phyloP scores from a whole-genome alignment of 2,797 vertebrate genomes.

The Myioborus melanocephalus region DNA sequence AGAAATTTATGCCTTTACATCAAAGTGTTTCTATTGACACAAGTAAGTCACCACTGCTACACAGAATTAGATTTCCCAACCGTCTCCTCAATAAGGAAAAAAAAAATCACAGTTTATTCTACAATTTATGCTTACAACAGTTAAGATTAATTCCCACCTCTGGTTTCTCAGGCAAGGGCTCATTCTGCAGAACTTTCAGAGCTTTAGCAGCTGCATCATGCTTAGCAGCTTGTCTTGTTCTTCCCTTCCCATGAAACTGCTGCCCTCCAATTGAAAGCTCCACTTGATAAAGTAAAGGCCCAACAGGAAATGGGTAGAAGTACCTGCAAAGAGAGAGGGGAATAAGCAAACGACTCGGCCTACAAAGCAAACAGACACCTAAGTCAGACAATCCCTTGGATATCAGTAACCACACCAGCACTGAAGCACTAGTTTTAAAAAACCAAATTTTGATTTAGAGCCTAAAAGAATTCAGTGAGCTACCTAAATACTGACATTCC shows the following conservation, averaged over 20 bases:
- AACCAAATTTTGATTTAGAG: not conserved
- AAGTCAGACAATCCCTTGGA: not conserved
- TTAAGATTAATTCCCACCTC: conserved; percentile 71
- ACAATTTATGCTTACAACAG: not conserved
- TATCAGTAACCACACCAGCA: not conserved
- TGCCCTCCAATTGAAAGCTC: conserved; percentile 96
- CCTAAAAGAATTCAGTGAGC: not conserved
- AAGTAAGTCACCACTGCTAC: not conserved
- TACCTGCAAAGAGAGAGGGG: conserved; percentile 81
- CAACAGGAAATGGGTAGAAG: conserved; percentile 96
- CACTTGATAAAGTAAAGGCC: conserved; percentile 93
- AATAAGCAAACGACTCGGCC: not conserved
- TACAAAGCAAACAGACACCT: not conserved
- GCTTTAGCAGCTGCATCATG: conserved; percentile 94
- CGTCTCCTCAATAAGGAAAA: not conserved
- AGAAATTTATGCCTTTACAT: not conserved
- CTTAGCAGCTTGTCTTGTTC: conserved; percentile 92
- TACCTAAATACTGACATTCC: not conserved
- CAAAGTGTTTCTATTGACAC: not conserved
- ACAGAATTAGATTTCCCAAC: not conserved
- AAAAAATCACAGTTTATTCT: not conserved
- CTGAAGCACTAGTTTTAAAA: not conserved
- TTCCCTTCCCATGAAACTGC: conserved; percentile 94
- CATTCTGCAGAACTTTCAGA: conserved; percentile 91
- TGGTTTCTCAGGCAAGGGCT: conserved; percentile 88